Percentiles rank a stretch among this genome's conserved stretches.
Evolutionary conservation across 2,113 vertebrate genomes (phyloP).

Genomic region (Ceuthmochares aereus): DNA sequence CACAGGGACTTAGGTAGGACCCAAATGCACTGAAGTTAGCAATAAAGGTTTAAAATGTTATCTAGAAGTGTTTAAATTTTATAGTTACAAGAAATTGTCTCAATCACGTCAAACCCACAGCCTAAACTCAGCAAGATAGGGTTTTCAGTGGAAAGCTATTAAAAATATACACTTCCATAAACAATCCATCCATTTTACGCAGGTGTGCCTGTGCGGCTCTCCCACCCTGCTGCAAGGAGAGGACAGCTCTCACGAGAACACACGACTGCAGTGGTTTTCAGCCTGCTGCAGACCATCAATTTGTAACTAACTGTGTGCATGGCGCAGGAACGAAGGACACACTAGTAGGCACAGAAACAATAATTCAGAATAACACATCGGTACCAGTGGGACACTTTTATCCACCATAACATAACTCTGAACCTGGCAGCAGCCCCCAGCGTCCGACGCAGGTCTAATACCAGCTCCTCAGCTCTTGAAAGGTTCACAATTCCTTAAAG

Average conservation of each 20-base stretch:
- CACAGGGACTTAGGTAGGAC: not conserved
- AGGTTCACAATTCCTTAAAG: conserved; percentile 4
- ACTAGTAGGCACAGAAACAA: not conserved
- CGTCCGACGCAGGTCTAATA: not conserved
- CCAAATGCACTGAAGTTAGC: not conserved
- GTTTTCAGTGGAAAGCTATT: not conserved
- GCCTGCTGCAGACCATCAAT: not conserved
- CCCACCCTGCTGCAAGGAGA: not conserved
- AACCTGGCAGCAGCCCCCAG: not conserved
- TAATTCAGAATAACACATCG: conserved; percentile 3
- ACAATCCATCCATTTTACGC: rapidly evolving
- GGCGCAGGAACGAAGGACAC: not conserved
- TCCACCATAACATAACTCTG: not conserved
- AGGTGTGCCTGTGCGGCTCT: rapidly evolving
- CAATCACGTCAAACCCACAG: not conserved
- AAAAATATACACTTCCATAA: rapidly evolving
- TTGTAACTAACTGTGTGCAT: not conserved
- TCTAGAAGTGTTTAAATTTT: not conserved
- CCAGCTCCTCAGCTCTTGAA: not conserved
- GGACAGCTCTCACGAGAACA: not conserved
- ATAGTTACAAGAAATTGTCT: not conserved
- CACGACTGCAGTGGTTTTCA: not conserved
- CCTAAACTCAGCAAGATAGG: not conserved
- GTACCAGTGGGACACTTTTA: not conserved
- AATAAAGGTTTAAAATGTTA: not conserved